A percentile compares a stretch with the other conserved stretches of the same genome.
Conservation (phyloP, 1,140 invertebrate genomes). For the Scaptomyza hsui region DNA sequence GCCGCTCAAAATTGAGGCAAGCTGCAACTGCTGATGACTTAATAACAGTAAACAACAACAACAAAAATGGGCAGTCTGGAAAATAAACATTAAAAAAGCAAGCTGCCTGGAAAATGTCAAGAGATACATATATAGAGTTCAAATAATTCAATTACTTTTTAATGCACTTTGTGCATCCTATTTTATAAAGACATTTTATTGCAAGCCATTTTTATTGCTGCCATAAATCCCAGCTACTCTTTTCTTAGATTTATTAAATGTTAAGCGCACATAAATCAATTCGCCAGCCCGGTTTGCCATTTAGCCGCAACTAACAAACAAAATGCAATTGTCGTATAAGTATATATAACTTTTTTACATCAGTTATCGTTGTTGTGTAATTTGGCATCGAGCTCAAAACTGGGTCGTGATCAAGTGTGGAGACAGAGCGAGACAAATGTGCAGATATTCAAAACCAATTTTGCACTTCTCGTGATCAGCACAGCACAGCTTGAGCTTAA, state of each 20-base stretch:
- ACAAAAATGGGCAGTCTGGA: conserved; percentile 5
- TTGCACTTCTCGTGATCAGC: conserved; percentile 10
- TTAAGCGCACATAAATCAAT: conserved; percentile 66
- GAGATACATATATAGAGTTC: conserved; percentile 16
- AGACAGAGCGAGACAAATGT: conserved; percentile 21
- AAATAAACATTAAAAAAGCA: not conserved
- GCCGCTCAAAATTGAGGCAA: conserved; percentile 43
- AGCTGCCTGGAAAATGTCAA: conserved; percentile 46
- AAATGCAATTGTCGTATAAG: conserved; percentile 73
- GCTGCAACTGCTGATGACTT: conserved; percentile 41
- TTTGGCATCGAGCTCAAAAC: conserved; percentile 44
- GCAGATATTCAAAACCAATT: conserved; percentile 21
- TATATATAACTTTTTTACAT: conserved; percentile 27
- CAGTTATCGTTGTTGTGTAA: not conserved
- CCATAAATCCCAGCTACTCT: conserved; percentile 40
- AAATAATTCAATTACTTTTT: conserved; percentile 68
- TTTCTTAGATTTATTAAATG: conserved; percentile 51
- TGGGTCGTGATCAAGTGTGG: conserved; percentile 65
- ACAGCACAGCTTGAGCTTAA: conserved; percentile 24
- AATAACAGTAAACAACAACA: conserved; percentile 40
- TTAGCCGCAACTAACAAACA: conserved; percentile 43
- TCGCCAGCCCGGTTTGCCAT: conserved; percentile 56
- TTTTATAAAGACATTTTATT: conserved; percentile 58
- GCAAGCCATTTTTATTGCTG: conserved; percentile 57
- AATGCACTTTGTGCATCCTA: conserved; percentile 29